Percentiles rank a stretch among this genome's conserved stretches.
phyloP scores from a whole-genome alignment of 2,888 invertebrate genomes.

The Belgica antarctica region DNA sequence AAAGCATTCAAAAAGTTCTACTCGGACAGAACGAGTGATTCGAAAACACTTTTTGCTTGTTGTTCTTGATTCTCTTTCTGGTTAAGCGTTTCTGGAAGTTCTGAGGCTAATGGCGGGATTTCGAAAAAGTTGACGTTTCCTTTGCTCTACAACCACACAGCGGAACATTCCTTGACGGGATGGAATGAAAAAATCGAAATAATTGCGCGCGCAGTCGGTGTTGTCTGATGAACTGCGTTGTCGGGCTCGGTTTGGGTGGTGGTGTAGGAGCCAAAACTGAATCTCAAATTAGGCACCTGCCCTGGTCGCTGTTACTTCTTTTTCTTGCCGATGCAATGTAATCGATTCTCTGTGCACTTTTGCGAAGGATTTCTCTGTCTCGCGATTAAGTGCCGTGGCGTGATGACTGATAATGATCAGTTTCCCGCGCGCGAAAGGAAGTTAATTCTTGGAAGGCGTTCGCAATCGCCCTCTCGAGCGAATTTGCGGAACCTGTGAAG shows the following conservation, averaged over 20 bases:
- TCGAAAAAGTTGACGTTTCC: constrained; percentile 31
- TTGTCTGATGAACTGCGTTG: background rate
- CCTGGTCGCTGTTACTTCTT: background rate
- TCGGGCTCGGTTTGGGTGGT: constrained; percentile 7
- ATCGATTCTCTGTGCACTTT: background rate
- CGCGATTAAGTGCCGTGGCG: background rate
- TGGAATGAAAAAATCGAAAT: constrained; percentile 16
- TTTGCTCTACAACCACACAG: background rate
- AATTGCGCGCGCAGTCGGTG: constrained; percentile 26
- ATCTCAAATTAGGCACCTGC: background rate
- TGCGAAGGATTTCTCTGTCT: background rate
- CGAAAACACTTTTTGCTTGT: background rate
- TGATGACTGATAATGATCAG: too few relatives aligned
- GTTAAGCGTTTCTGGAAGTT: background rate
- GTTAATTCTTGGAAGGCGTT: constrained; percentile 5
- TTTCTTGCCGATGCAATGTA: background rate
- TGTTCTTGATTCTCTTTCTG: background rate
- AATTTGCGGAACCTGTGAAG: constrained; percentile 7
- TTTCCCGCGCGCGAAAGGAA: background rate
- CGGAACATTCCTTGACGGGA: constrained; percentile 11
- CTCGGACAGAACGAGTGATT: background rate
- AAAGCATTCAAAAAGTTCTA: too few relatives aligned
- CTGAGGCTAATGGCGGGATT: constrained; percentile 37
- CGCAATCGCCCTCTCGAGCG: constrained; percentile 34
- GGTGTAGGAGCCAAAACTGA: background rate